Base-by-base conservation (phyloP, 2,113 vertebrate genomes). In the Haemorhous mexicanus region DNA sequence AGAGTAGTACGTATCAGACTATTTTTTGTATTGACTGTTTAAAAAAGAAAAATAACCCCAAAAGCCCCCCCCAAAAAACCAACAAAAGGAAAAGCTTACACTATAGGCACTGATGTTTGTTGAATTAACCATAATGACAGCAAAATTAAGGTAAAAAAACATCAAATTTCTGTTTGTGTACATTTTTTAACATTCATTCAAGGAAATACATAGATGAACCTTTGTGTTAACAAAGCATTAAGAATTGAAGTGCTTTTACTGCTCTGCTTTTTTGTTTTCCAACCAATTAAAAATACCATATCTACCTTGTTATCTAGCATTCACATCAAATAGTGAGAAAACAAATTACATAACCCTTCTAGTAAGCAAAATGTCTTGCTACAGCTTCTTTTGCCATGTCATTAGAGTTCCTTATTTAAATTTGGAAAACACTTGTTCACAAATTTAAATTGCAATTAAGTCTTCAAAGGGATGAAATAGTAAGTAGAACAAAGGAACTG, bases 401-500 rank as follows among this genome's bases (percentile, higher is more conserved):
- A 19, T 43, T 88, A 79, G 16, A 68, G 7, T 28, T 79, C 30
- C 61, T 86, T 85, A 44, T 61, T 76, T 83, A 53, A 66, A 84
- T 73, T 3, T 73, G 26, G 52, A 93, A 89, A 89, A 75, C 23
- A 75, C 11, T 75, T 74, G 50, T 70, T 93, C 67, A 66, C n/a
- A 74, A 77, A 89, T 84, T 78, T 47, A 89, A 91, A 93, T 91
- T 75, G 74, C 47, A 84, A 82, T 78, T 75, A 95, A 87, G 37
- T 84, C 87, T 93, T 94, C 91, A 95, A 96, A 96, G 81, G 44
- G 74, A 87, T 85, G 69, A 89, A 89, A 52, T 35, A 13, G 35
- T 75, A 96, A 95, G 56, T 16, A 89, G 74, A 96, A 94, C 69
- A 96, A 93, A 96, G 59, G 55, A 94, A 87, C 56, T 75, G 87